phyloP scores from a whole-genome alignment of 2,888 invertebrate species.

The Pyrrhia umbra region DNA sequence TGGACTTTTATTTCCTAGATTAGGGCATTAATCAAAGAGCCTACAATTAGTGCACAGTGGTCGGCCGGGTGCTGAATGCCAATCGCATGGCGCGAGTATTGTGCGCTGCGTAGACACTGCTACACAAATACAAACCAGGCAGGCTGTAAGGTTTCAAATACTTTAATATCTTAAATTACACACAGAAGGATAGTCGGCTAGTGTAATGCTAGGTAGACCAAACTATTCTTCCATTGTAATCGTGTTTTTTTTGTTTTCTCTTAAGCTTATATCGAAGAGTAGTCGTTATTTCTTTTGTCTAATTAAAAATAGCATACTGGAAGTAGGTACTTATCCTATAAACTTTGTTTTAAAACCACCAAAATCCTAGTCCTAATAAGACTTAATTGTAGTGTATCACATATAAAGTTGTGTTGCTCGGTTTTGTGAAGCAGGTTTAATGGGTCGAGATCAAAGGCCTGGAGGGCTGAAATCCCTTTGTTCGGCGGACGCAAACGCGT shows the following conservation, averaged over 20 bases:
- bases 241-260: too few relatives aligned
- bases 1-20: constrained; percentile 56
- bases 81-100: constrained; percentile 24
- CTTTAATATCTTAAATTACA: too few relatives aligned
- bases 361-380: constrained; percentile 42
- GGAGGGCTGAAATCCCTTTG: constrained; percentile 55
- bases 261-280: not conserved
- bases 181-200: too few relatives aligned
- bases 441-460: constrained; percentile 67
- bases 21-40: constrained; percentile 56
- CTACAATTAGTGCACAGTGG: constrained; percentile 58
- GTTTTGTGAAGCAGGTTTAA: constrained; percentile 60
- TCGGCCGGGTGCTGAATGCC: constrained; percentile 39
- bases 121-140: too few relatives aligned
- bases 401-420: constrained; percentile 57
- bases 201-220: not conserved
- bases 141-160: too few relatives aligned
- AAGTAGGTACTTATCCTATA: constrained; percentile 20
- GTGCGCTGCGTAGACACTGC: not conserved
- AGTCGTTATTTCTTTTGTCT: not conserved
- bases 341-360: constrained; percentile 49
- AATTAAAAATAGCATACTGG: not conserved
- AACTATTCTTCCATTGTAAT: too few relatives aligned
- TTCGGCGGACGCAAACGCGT: constrained; percentile 55
- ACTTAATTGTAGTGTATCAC: constrained; percentile 59